Conservation (phyloP, 2,888 invertebrate genomes). For the Nephrotoma guestfalica region DNA sequence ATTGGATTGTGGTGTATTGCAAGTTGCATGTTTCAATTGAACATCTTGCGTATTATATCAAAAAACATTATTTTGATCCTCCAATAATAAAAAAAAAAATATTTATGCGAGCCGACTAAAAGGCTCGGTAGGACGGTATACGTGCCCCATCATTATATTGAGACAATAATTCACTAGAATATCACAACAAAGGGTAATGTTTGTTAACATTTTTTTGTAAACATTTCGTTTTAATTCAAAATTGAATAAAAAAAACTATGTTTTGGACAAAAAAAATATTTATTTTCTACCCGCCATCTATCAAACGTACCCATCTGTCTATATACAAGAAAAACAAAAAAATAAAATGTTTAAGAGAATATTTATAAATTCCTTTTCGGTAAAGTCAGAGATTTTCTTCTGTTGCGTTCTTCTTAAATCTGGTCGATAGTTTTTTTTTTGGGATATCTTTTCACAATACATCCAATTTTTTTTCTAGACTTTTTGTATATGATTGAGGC, state of each 20-base stretch:
- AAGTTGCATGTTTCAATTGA: not conserved
- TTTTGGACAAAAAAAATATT: not conserved
- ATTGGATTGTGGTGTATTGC: not conserved
- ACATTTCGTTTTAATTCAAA: not conserved
- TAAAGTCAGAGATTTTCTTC: conserved; percentile 2
- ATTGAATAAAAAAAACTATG: not conserved
- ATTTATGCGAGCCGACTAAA: too few relatives aligned
- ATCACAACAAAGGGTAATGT: not conserved
- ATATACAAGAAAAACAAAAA: not conserved
- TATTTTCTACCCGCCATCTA: conserved; percentile 3
- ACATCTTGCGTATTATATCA: not conserved
- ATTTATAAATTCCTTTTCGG: conserved; percentile 5
- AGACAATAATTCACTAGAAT: not conserved
- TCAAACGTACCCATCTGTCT: conserved; percentile 6
- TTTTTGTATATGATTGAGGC: not conserved
- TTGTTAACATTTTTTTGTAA: not conserved
- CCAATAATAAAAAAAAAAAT: too few relatives aligned
- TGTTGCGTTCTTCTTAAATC: not conserved
- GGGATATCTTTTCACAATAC: not conserved
- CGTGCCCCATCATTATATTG: not conserved
- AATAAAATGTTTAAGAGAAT: not conserved
- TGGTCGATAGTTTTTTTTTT: not conserved
- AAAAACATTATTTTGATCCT: too few relatives aligned
- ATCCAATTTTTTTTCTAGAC: not conserved
- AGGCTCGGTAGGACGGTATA: too few relatives aligned